Evolutionary conservation across 2,888 invertebrate species (phyloP), one percentile per base, ranked within the genome.

Genomic region (Hermaeophaga mercurialis): DNA sequence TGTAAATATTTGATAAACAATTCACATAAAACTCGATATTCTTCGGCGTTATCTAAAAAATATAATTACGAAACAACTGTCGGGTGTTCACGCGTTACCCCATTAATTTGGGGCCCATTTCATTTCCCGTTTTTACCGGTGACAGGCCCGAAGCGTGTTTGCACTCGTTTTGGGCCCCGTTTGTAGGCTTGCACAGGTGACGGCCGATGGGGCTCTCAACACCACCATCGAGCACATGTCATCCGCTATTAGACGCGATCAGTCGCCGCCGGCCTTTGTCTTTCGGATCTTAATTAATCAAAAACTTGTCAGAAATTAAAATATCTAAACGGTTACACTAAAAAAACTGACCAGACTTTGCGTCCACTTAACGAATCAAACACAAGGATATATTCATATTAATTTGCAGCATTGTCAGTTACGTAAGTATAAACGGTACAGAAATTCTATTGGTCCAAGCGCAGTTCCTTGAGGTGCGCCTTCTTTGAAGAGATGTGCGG

Each of bases 281-380:
- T 73, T 73, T 72, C 69, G 70, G 71, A 66, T 59, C 58, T 63
- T 72, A 73, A 74, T 73, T 74, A 74, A 72, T 71, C 69, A 44
- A 44, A 52, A 52, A 22, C 19, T 43, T 46, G 46, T 34, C 33
- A 14, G n/a, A 24, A 22, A 36, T 62, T 47, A 22, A 36, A 36
- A 36, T 17, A 17, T 36, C 1, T 15, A 17, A 3, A 36, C 33
- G n/a, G n/a, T n/a, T 22, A 22, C 22, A 22, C 22, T 22, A 6
- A 22, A 22, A 22, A 22, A 22, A 22, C n/a, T n/a, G n/a, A n/a
- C n/a, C n/a, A n/a, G n/a, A n/a, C n/a, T n/a, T n/a, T n/a, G n/a
- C n/a, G n/a, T n/a, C n/a, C n/a, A n/a, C n/a, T n/a, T n/a, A n/a
- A n/a, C n/a, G n/a, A n/a, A n/a, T n/a, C n/a, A n/a, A n/a, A n/a